Conservation (phyloP, 2,797 vertebrate species). For the Artibeus jamaicensis region DNA sequence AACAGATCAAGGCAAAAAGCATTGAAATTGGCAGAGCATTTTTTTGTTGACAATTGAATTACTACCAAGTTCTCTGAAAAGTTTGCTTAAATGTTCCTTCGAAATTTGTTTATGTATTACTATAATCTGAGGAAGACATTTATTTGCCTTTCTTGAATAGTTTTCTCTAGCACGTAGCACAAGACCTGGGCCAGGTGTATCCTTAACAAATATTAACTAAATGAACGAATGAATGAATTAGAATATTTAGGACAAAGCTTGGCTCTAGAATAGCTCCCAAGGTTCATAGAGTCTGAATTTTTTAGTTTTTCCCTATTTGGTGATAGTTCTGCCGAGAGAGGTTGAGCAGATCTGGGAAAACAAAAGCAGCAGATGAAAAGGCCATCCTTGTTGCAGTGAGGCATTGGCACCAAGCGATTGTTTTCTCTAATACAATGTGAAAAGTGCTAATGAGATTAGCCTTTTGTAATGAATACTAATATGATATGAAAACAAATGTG, state of each 20-base stretch:
- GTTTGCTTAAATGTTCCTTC: background rate
- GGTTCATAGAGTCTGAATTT: background rate
- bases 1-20: background rate
- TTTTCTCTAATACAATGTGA: slow-evolving; percentile 73
- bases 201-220: background rate
- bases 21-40: background rate
- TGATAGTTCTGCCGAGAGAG: background rate
- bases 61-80: background rate
- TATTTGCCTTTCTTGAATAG: background rate
- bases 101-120: background rate
- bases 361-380: background rate
- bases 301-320: background rate
- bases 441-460: slow-evolving; percentile 76
- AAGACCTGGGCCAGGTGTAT: background rate
- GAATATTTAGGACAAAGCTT: background rate
- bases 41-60: background rate
- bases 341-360: background rate
- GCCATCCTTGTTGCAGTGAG: background rate
- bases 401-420: slow-evolving; percentile 11
- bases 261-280: background rate
- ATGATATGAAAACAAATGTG: slow-evolving; percentile 78
- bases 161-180: background rate
- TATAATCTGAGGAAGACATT: background rate
- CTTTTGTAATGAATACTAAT: slow-evolving; percentile 80
- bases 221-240: background rate